Evolutionary conservation across 2,797 vertebrate genomes (phyloP).

Genomic region (Dallia pectoralis): DNA sequence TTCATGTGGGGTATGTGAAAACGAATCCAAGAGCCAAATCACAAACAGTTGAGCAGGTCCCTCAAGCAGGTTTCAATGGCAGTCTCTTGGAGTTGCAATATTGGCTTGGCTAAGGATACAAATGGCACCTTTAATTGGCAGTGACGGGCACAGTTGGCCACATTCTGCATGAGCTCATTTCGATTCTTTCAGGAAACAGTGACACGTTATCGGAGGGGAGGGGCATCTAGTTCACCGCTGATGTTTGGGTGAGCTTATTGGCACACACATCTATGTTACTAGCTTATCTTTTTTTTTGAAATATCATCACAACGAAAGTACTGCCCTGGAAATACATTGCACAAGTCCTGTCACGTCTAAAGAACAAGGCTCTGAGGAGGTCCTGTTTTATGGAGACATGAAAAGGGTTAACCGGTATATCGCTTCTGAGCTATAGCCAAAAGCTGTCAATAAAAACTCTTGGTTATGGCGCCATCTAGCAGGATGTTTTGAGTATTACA

Average conservation of each 20-base stretch:
- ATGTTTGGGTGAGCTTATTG: not conserved
- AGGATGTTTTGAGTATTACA: not conserved
- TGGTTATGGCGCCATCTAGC: conserved; percentile 33
- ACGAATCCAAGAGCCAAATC: conserved; percentile 83
- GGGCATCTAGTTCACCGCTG: conserved; percentile 61
- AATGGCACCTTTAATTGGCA: conserved; percentile 81
- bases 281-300: not conserved
- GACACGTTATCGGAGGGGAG: conserved; percentile 59
- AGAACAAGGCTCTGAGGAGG: not conserved
- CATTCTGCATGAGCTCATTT: conserved; percentile 76
- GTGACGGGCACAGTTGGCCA: conserved; percentile 74
- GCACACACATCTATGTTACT: not conserved
- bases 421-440: not conserved
- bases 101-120: conserved; percentile 68
- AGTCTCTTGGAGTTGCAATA: conserved; percentile 71
- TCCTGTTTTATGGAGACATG: not conserved
- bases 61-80: conserved; percentile 64
- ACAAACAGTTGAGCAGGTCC: conserved; percentile 81
- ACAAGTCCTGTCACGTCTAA: not conserved
- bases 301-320: not conserved
- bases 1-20: conserved; percentile 77
- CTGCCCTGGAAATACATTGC: no score
- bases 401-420: not conserved
- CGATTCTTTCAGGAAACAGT: conserved; percentile 71
- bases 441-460: not conserved